These are phyloP conservation scores for Helicoverpa assulta DNA, from an alignment of 2,888 invertebrate genomes.

Conservation along the genomic window DNA sequence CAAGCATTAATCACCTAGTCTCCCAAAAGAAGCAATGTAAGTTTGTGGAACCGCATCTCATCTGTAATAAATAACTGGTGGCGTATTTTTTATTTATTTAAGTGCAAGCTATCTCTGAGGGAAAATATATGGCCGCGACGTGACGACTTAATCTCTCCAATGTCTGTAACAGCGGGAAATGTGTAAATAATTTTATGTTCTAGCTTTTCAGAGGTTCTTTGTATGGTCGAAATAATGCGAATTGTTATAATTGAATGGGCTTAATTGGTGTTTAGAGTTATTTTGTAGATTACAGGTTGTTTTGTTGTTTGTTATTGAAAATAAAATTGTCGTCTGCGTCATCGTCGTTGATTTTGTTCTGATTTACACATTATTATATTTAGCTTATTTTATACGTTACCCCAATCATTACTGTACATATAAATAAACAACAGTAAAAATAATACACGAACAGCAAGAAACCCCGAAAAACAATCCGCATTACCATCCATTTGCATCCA, in stretches of 20 bases:
- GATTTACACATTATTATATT: too few relatives aligned
- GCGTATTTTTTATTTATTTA: slow-evolving; percentile 73
- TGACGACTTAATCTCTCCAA: slow-evolving; percentile 81
- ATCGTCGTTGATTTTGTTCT: too few relatives aligned
- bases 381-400: neutral
- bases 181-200: slow-evolving; percentile 73
- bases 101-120: slow-evolving; percentile 68
- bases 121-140: slow-evolving; percentile 79
- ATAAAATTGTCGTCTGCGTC: too few relatives aligned
- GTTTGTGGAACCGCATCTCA: slow-evolving; percentile 50
- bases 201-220: slow-evolving; percentile 33
- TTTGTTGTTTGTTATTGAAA: too few relatives aligned
- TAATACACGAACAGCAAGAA: neutral
- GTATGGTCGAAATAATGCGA: too few relatives aligned
- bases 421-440: neutral
- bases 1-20: slow-evolving; percentile 38
- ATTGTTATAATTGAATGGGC: too few relatives aligned
- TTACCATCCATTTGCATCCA: neutral
- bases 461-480: slow-evolving; percentile 5
- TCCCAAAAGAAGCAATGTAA: slow-evolving; percentile 22
- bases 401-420: neutral
- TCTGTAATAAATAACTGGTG: slow-evolving; percentile 59
- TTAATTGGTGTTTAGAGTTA: too few relatives aligned
- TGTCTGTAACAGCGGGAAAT: slow-evolving; percentile 69
- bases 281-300: too few relatives aligned